Percentiles rank a stretch among this genome's conserved stretches.
Conservation (phyloP, 1,140 invertebrate species). For the Drosophila kikkawai region DNA sequence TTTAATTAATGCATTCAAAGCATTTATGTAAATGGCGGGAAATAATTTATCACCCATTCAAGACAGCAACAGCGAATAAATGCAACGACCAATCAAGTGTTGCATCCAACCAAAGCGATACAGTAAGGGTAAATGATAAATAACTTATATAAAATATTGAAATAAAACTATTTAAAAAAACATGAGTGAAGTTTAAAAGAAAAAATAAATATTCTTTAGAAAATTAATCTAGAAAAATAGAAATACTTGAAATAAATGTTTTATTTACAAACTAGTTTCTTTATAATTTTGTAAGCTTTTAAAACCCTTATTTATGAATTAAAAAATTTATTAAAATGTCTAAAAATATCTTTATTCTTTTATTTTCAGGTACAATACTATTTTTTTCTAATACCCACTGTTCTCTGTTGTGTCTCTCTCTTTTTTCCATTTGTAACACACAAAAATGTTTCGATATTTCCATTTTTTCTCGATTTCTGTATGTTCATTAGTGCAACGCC, state of each 20-base stretch:
- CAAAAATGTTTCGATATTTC: constrained; percentile 48
- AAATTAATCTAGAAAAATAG: too few species aligned
- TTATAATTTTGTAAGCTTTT: background rate
- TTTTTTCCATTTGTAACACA: constrained; percentile 33
- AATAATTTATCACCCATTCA: constrained; percentile 85
- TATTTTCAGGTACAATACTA: too few species aligned
- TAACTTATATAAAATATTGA: background rate
- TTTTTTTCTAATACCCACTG: background rate
- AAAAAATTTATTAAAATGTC: background rate
- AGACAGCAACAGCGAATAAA: constrained; percentile 57
- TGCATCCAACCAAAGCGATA: constrained; percentile 73
- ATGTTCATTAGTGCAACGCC: constrained; percentile 75
- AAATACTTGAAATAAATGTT: background rate
- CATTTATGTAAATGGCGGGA: constrained; percentile 84
- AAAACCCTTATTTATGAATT: background rate
- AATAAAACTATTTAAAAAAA: background rate
- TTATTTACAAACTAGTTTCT: background rate
- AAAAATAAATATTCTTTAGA: background rate
- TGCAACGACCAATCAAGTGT: constrained; percentile 65
- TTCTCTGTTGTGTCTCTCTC: background rate
- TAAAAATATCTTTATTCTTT: background rate
- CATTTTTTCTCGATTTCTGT: constrained; percentile 60
- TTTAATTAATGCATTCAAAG: constrained; percentile 84
- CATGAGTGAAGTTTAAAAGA: background rate
- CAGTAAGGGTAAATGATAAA: constrained; percentile 19